Base-by-base conservation (phyloP, 2,888 invertebrate genomes). In the Machimus atricapillus region DNA sequence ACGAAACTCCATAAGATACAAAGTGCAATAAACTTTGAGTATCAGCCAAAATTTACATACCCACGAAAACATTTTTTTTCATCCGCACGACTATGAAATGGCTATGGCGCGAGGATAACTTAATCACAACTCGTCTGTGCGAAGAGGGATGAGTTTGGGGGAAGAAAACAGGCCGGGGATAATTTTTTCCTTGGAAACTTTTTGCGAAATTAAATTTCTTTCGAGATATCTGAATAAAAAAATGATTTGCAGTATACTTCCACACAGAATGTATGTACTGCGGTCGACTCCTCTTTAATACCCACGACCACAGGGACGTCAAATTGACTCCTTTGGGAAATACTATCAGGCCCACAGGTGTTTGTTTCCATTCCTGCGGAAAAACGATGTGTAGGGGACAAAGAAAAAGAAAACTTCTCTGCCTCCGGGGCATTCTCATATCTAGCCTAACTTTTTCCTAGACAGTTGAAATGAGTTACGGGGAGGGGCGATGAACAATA, bases 391-490 rank as follows among this genome's bases (percentile, higher is more conserved):
- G 74, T 52, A 52, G 76, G 52, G 81, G 86, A 86, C 81, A 81
- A 81, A 81, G 81, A 81, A 81, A 81, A 40, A 46, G 73, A 40
- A 81, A 86, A 79, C 74, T 81, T 81, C 73, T 58, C 52, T 27
- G 12, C 81, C 56, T 56, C n/a, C 52, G n/a, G 81, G 52, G 34
- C 56, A 81, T 81, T 81, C 66, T 81, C 81, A 86, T 81, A 43
- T 86, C 74, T 56, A 66, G 40, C 81, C 73, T 58, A 58, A 52
- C 79, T 86, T 86, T 81, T 86, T 78, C 81, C 43, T 43, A 66
- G 58, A 79, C 81, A 81, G 81, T 79, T 81, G 81, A 86, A 86
- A 81, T 86, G 66, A 86, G 86, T 86, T 86, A 81, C 86, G 34
- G 40, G 43, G 81, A 40, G 81, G 16, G 81, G 8, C 66, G 81